Evolutionary conservation across 64 coral and sea anemone genomes (phyloP).

Genomic region (Porites lutea): DNA sequence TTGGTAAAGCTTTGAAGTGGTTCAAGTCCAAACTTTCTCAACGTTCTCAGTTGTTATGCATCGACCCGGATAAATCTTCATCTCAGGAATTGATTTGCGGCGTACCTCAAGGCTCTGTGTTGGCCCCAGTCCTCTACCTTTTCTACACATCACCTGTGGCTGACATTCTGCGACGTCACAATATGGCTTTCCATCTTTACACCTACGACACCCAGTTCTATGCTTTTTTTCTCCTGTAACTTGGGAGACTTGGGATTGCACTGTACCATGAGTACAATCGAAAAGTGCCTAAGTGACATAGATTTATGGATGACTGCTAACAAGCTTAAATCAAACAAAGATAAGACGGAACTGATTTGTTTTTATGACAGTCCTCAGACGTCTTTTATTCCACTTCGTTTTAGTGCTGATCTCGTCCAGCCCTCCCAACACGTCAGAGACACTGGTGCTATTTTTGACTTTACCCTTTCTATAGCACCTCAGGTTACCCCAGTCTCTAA

Average conservation of each 20-base stretch:
- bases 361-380: neutral
- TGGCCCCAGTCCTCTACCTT: slow-evolving; percentile 33
- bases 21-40: slow-evolving; percentile 3
- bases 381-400: neutral
- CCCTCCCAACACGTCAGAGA: neutral
- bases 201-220: neutral
- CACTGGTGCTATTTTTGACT: too few relatives aligned
- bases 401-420: neutral
- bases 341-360: neutral
- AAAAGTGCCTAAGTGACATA: neutral
- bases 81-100: slow-evolving; percentile 28
- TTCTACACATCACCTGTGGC: slow-evolving; percentile 34
- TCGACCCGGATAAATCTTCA: slow-evolving; percentile 44
- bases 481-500: too few relatives aligned
- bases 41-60: slow-evolving; percentile 17
- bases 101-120: neutral
- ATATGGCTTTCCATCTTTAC: slow-evolving; percentile 42
- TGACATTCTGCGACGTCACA: slow-evolving; percentile 46
- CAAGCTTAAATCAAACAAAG: slow-evolving; percentile 14
- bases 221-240: neutral
- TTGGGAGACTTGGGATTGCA: neutral
- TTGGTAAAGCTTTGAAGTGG: slow-evolving; percentile 10
- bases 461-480: too few relatives aligned
- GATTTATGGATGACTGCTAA: slow-evolving; percentile 32
- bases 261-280: neutral